These are phyloP conservation scores for Eurytoma adleriae DNA, from an alignment of 2,888 invertebrate genomes.

Conservation along the genomic window DNA sequence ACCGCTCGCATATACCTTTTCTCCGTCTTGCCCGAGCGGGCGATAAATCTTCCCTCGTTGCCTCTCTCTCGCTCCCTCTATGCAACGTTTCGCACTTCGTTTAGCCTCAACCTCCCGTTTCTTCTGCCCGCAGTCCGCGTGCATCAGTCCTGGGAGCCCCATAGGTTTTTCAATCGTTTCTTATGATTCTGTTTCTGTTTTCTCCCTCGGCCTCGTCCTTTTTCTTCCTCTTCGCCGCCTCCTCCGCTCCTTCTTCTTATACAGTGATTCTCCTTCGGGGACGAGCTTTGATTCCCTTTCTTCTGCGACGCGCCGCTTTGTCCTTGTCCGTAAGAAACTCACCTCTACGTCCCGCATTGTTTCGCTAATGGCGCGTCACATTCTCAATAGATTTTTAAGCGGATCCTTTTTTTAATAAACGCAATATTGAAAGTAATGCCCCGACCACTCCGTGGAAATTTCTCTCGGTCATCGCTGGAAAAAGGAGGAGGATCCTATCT, in stretches of 20 bases:
- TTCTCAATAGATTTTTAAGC: background rate
- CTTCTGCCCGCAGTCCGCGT: slow-evolving; percentile 1
- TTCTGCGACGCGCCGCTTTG: background rate
- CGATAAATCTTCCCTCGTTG: slow-evolving; percentile 46
- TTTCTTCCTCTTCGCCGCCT: background rate
- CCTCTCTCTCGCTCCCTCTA: slow-evolving; percentile 13
- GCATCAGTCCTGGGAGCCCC: background rate
- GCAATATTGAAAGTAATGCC: background rate
- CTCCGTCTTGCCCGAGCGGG: slow-evolving; percentile 34
- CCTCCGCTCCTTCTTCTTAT: background rate
- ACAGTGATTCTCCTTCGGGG: background rate
- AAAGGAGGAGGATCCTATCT: background rate
- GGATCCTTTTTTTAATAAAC: background rate
- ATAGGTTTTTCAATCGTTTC: slow-evolving; percentile 43
- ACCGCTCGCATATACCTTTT: background rate
- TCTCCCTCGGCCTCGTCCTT: background rate
- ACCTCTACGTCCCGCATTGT: background rate
- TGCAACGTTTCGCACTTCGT: slow-evolving; percentile 16
- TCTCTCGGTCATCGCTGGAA: slow-evolving; percentile 8
- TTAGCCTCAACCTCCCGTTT: slow-evolving; percentile 11
- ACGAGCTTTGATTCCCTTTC: slow-evolving; percentile 5
- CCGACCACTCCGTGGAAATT: background rate
- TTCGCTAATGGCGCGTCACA: background rate
- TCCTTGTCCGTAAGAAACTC: background rate
- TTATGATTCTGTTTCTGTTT: slow-evolving; percentile 27